Base-by-base conservation (phyloP, 2,888 invertebrate genomes). In the Agrotis ipsilon region DNA sequence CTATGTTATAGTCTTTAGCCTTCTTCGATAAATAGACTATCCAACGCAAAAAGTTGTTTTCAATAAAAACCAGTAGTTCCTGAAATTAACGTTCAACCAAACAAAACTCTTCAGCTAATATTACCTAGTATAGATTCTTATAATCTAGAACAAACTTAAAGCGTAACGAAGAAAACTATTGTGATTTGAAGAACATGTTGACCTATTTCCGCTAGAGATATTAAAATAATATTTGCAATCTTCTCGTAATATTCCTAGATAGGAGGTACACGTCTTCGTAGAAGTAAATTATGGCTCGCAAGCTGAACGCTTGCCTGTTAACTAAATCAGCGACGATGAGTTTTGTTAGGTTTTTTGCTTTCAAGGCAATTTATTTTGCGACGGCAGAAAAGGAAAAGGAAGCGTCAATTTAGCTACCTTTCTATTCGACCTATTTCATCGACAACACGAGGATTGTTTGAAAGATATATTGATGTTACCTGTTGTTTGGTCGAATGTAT, bases 201-300 rank as follows among this genome's bases (percentile, higher is more conserved):
- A 24, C 46, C 46, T 59, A 52, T 45, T 51, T 57, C 32, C 14
- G 14, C 16, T 21, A 21, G 19, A 45, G 24, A 67, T 24, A 48
- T 54, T 55, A 48, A 61, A 55, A 73, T 32, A 46, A 51, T 39
- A 57, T 46, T 39, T 58, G 48, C 19, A 55, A 73, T 73, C 64
- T 48, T 61, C 24, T 64, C 24, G 19, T 64, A 39, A 46, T 57
- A 13, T 46, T 49, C 14, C 39, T 57, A 51, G 27, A 11, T 46
- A 54, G 16, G 11, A 55, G 21, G 27, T 21, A 27, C 16, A 39
- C 24, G 51, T 18, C 51, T 46, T 39, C 45, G 18, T 39, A 11
- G 49, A 64, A 57, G 21, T 39, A 74, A 74, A 58, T 72, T 21
- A 72, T 46, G 14, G 13, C 32, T 13, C 9, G 63, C 49, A 62